Base-by-base conservation (phyloP, 2,113 vertebrate species). In the Spilogale gracilis region DNA sequence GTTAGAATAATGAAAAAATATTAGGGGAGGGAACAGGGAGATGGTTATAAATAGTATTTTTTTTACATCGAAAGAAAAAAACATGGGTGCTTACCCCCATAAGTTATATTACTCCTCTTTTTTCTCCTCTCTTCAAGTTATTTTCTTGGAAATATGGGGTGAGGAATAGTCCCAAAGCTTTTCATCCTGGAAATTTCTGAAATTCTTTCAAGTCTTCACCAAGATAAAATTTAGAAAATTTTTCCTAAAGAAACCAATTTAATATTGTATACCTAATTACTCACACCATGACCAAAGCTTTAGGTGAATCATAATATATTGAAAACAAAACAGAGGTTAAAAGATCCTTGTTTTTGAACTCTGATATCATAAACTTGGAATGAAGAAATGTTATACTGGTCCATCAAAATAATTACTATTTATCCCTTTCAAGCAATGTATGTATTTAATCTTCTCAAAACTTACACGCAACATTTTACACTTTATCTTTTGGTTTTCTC, bases 1-100 rank as follows among this genome's bases (percentile, higher is more conserved):
- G 30, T 95, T 96, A 93, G 52, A 89, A 96, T 95, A 90, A 94
- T 92, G 94, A 86, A 96, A 96, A 96, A 67, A 45, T 88, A 81
- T 45, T 91, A 76, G 5, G 8, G 56, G 25, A 74, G 25, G 38
- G 43, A 90, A 5, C 3, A 5, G 52, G 17, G 65, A 95, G 52
- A 18, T 81, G 63, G 21, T 61, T 93, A 56, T 88, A 97, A 95
- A 89, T 85, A 95, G 67, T 58, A 97, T 71, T 95, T 94, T 27
- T 45, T 97, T 97, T 92, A 81, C 38, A n/a, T 78, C 61, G 60
- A 87, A 94, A 83, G 20, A 25, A 76, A 63, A 85, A 89, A 52
- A 84, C 9, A 12, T 10, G 43, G 45, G 4, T 0, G 8, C 14
- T 52, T 91, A 43, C 56, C 43, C 63, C 3, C 16, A 9, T 92